phyloP scores from a whole-genome alignment of 35 echinoderm and acorn worm species.

The Stichopus chloronotus region DNA sequence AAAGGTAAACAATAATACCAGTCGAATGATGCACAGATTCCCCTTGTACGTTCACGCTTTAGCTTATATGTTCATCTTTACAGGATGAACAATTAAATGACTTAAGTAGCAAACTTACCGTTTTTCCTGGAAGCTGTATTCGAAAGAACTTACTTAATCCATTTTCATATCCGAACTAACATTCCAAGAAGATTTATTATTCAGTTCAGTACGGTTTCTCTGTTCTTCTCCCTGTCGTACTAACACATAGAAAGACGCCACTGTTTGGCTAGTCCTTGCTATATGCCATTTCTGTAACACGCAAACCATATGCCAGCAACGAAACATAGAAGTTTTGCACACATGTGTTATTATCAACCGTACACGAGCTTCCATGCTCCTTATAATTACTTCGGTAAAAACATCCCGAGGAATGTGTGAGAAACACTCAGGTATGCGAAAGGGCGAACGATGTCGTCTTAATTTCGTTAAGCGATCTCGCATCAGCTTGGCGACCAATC shows the following conservation, averaged over 20 bases:
- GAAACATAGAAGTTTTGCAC: slow-evolving; percentile 6
- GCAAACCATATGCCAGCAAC: slow-evolving; percentile 39
- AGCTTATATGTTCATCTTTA: background rate
- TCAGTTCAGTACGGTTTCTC: background rate
- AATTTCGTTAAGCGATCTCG: slow-evolving; percentile 56
- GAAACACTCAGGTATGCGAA: slow-evolving; percentile 52
- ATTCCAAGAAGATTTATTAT: slow-evolving; percentile 15
- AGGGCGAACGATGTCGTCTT: slow-evolving; percentile 41
- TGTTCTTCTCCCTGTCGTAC: background rate
- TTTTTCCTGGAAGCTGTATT: background rate
- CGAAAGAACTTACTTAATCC: slow-evolving; percentile 5
- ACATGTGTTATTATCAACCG: slow-evolving; percentile 42
- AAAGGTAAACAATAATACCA: background rate
- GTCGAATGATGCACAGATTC: background rate
- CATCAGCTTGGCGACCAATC: slow-evolving; percentile 54
- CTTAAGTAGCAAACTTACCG: slow-evolving; percentile 4
- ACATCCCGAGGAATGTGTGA: slow-evolving; percentile 51
- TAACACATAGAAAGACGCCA: background rate
- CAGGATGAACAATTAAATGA: background rate
- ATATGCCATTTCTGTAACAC: slow-evolving; percentile 12
- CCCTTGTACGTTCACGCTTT: background rate
- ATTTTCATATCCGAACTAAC: slow-evolving; percentile 34
- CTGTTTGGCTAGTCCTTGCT: background rate
- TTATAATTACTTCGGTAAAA: slow-evolving; percentile 47
- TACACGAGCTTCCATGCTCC: slow-evolving; percentile 26